Evolutionary conservation across 1,140 invertebrate genomes (phyloP), one percentile per base, ranked within the genome.

Genomic region (Pogonomyrmex barbatus): DNA sequence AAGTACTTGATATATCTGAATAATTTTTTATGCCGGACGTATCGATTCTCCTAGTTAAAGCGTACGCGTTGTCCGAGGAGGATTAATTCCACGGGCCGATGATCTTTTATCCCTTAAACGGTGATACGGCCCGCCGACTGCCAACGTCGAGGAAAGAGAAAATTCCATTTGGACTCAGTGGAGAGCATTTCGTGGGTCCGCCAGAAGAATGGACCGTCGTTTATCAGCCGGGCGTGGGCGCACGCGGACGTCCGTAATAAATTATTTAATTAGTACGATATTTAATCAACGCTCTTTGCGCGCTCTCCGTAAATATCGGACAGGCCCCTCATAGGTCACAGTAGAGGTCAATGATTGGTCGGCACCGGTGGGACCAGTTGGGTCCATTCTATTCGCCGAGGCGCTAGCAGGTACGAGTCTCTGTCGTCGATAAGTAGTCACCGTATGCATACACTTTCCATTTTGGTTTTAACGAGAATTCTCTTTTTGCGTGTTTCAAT

Each of bases 191-290:
- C 85, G 52, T 60, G 63, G 75, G 45, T 78, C 79, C 60, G 39
- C 87, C 86, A 54, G 82, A 87, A 62, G 84, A 86, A 91, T 81
- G 89, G 77, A 56, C 56, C 60, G 77, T 91, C 87, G 87, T 93
- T 90, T 91, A 91, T 93, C 92, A 92, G 71, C 36, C 39, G 76
- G 45, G 85, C 87, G 73, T 91, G 85, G 87, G 47, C 65, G 65
- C 24, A 24, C 62, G 63, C 85, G 63, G 83, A 62, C 79, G 42
- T 73, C 63, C 33, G 76, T 91, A 91, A 93, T 93, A 92, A 93
- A 94, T 93, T 92, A 93, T 92, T 93, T 92, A 93, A 94, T 94
- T 94, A 94, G 91, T 91, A 88, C 73, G 85, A 87, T 91, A 88
- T 93, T 94, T 92, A 92, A 94, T 94, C 91, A 93, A 93, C 83